These are phyloP conservation scores for Rhineura floridana DNA, from an alignment of 2,113 vertebrate species.

Conservation along the genomic window DNA sequence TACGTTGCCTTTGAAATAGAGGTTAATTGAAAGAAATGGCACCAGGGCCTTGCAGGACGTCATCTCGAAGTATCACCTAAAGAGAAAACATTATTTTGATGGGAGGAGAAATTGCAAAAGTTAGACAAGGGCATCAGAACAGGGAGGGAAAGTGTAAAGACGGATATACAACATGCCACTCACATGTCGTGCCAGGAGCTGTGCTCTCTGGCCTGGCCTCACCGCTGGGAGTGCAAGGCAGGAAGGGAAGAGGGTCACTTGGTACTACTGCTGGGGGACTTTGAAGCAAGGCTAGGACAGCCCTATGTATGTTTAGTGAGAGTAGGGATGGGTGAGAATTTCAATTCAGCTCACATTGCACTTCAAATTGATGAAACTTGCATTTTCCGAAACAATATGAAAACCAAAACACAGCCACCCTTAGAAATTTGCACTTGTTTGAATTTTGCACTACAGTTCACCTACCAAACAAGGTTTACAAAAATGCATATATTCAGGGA, in stretches of 20 bases:
- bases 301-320: too few species aligned
- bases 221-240: accelerated
- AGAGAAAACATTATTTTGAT: slow-evolving; percentile 37
- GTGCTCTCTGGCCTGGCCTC: not conserved
- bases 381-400: too few species aligned
- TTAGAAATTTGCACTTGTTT: too few species aligned
- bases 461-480: too few species aligned
- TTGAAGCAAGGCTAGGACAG: not conserved
- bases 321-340: too few species aligned
- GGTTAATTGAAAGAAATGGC: slow-evolving; percentile 69
- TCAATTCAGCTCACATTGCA: too few species aligned
- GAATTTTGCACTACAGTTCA: too few species aligned
- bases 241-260: not conserved
- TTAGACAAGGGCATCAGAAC: not conserved
- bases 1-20: slow-evolving; percentile 58
- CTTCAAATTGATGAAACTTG: too few species aligned
- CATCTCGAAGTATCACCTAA: slow-evolving; percentile 41
- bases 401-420: too few species aligned
- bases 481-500: too few species aligned
- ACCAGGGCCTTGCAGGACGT: slow-evolving; percentile 31
- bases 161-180: accelerated
- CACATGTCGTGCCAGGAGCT: not conserved
- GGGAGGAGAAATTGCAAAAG: slow-evolving; percentile 3
- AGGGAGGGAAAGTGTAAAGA: not conserved
- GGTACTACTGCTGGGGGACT: not conserved